phyloP scores from a whole-genome alignment of 2,797 vertebrate species.

The Enteromius afrohamiltoni region DNA sequence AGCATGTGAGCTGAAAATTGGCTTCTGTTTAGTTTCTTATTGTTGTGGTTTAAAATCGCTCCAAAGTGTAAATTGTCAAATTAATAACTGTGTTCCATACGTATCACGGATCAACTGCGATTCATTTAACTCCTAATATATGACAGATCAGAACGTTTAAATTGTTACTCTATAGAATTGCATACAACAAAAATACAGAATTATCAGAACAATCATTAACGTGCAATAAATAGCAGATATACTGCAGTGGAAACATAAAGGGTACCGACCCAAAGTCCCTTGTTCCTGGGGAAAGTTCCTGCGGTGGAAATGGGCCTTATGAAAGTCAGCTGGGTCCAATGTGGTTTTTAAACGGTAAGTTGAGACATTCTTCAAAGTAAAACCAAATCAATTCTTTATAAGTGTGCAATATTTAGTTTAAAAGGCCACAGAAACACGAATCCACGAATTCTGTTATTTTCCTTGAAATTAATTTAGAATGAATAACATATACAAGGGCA shows the following conservation, averaged over 20 bases:
- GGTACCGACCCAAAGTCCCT: too few species aligned
- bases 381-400: neutral
- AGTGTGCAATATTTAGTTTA: neutral
- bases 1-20: too few species aligned
- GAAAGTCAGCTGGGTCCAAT: neutral
- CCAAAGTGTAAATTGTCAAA: too few species aligned
- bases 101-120: neutral
- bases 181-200: neutral
- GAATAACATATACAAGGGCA: neutral
- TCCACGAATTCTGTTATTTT: neutral
- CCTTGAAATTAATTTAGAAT: neutral
- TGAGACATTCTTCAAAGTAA: neutral
- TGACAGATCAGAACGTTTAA: neutral
- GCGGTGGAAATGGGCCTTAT: too few species aligned
- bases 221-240: neutral
- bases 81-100: neutral
- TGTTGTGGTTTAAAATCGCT: too few species aligned
- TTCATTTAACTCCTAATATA: neutral
- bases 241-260: too few species aligned
- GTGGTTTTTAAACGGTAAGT: neutral
- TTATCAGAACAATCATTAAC: neutral
- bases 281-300: too few species aligned
- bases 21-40: too few species aligned
- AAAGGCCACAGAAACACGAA: neutral
- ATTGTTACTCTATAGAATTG: too few species aligned